Base-by-base conservation (phyloP, 2,888 invertebrate genomes). In the Eudemis profundana region DNA sequence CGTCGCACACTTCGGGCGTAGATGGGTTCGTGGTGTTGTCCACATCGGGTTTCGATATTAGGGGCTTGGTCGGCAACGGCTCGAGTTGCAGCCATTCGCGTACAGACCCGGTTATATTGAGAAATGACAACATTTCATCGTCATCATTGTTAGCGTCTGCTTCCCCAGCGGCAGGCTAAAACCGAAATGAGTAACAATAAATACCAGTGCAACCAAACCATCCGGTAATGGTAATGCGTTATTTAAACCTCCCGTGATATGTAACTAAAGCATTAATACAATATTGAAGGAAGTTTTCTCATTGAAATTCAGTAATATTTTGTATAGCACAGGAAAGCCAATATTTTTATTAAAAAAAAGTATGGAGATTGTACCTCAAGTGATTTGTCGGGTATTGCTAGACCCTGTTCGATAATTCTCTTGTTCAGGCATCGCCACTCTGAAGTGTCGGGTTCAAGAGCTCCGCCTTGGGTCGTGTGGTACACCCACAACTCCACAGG, bases 391-490 rank as follows among this genome's bases (percentile, higher is more conserved):
- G 90, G 91, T 51, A 92, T 79, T 1, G 94, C 95, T 29, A 95
- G 84, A 0, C 97, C 97, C 68, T 93, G 88, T 5, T 95, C 93
- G 1, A 96, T 89, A 15, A 97, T 90, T 68, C 89, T 87, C 49
- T 93, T 90, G 76, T 95, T 96, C 1, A 97, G 87, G 50, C 95
- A 95, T 19, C 93, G 92, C 86, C 94, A 95, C 68, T 94, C 94
- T 0, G 93, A 91, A 46, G 78, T 87, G 51, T 93, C 93, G 0
- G 96, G 95, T 36, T 95, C 94, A 36, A 96, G 85, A 0, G 97
- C 94, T 8, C 94, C 94, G 0, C 94, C 93, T 14, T 93, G 91
- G 54, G 90, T 93, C 14, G 87, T 90, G 76, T 93, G 93, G 72
- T 93, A 94, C 49, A 94, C 94, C 94, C 95, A 95, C 57, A 97